Evolutionary conservation across 2,113 vertebrate genomes (phyloP), one percentile per base, ranked within the genome.

Genomic region (Dunckerocampus dactyliophorus): DNA sequence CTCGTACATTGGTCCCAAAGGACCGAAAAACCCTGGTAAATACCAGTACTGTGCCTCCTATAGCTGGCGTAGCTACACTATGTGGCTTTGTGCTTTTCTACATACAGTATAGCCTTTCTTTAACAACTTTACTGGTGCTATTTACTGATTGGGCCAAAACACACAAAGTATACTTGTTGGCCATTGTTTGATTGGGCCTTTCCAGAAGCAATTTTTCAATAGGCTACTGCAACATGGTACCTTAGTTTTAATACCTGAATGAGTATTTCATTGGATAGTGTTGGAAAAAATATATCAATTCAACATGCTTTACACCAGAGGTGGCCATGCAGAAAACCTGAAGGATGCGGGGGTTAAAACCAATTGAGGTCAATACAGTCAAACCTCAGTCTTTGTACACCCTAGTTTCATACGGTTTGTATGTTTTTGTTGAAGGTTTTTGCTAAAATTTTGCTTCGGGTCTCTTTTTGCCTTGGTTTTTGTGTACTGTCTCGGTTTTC

Each of bases 81-180:
- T 47, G 67, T 67, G 69, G 68, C 68, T 74, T 60, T 22, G 20
- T 74, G 63, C 76, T 68, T 76, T 66, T 67, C 60, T 82, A 75
- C 65, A 67, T 65, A n/a, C n/a, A n/a, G n/a, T n/a, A 74, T 58
- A 69, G 62, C 62, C 68, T 75, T 70, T 63, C 76, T 67, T 63
- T 61, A 74, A 81, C 69, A 65, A 63, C 54, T 78, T 67, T 69
- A 60, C 21, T 24, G 82, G 80, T 83, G 79, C 83, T 82, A 82
- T 74, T 64, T 50, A 73, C 47, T 59, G 67, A 83, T 24, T 76
- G 85, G 85, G 74, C 83, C 82, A 87, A 86, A 85, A 69, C 28
- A 67, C 34, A 59, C 43, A 60, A 62, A 65, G 43, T 67, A 64
- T 62, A 72, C 70, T 75, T 76, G 76, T 59, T 28, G 74, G 69